Percentiles rank a stretch among this genome's conserved stretches.
phyloP scores from a whole-genome alignment of 2,797 vertebrate species.

The Numenius phaeopus region DNA sequence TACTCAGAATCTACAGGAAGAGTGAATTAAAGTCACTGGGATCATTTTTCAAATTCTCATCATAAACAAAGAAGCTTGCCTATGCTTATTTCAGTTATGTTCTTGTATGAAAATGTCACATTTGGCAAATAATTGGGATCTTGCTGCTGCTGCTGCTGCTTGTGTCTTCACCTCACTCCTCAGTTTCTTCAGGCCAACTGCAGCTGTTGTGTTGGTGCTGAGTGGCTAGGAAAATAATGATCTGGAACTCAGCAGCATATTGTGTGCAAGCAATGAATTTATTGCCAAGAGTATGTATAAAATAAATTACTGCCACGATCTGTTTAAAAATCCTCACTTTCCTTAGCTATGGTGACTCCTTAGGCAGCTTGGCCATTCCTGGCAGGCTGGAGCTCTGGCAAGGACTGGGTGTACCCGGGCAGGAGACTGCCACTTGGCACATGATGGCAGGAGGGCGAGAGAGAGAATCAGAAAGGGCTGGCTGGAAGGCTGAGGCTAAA shows the following conservation, averaged over 20 bases:
- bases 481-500: neutral
- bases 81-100: slow-evolving; percentile 9
- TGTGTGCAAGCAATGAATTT: slow-evolving; percentile 22
- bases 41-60: neutral
- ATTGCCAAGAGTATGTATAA: slow-evolving; percentile 43
- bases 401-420: neutral
- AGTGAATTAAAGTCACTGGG: neutral
- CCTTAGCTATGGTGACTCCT: neutral
- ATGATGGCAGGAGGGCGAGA: neutral
- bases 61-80: slow-evolving; percentile 27
- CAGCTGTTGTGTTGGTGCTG: slow-evolving; percentile 54
- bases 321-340: slow-evolving; percentile 10
- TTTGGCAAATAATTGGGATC: slow-evolving; percentile 47
- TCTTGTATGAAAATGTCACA: neutral
- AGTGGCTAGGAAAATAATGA: slow-evolving; percentile 62
- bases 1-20: neutral
- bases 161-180: slow-evolving; percentile 58
- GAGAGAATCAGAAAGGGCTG: neutral
- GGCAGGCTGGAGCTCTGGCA: neutral
- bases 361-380: neutral
- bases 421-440: neutral
- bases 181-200: neutral
- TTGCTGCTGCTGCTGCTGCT: slow-evolving; percentile 44
- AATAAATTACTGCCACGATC: neutral
- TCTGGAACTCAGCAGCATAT: slow-evolving; percentile 43